phyloP scores from a whole-genome alignment of 2,797 vertebrate genomes.

The Rhinophrynus dorsalis region DNA sequence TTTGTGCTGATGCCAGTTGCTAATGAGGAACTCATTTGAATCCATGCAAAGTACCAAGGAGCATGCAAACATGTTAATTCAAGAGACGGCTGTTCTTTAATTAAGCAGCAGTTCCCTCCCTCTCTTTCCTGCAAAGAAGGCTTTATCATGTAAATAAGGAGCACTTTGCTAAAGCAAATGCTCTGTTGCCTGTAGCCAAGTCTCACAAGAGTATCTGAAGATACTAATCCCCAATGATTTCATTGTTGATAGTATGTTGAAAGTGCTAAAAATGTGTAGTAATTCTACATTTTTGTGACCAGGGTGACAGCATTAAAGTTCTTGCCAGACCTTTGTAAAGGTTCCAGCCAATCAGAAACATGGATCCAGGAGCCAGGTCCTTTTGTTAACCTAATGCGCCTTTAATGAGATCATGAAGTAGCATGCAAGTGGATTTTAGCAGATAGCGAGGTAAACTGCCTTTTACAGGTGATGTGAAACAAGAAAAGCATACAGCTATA shows the following conservation, averaged over 20 bases:
- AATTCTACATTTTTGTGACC: conserved; percentile 20
- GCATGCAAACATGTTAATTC: conserved; percentile 76
- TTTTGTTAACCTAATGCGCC: background rate
- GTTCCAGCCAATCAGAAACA: conserved; percentile 13
- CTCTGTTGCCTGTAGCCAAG: conserved; percentile 57
- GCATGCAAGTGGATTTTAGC: background rate
- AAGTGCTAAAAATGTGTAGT: conserved; percentile 12
- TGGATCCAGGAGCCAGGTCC: background rate
- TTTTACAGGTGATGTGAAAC: background rate
- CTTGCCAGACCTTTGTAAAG: conserved; percentile 4
- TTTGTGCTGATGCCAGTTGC: conserved; percentile 66
- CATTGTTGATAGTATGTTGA: conserved; percentile 53
- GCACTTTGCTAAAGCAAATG: conserved; percentile 62
- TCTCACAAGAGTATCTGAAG: conserved; percentile 34
- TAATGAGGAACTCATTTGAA: conserved; percentile 78
- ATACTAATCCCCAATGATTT: conserved; percentile 56
- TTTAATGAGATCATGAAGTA: background rate
- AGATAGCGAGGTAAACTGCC: background rate
- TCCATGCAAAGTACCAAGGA: conserved; percentile 71
- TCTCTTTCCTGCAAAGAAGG: conserved; percentile 45
- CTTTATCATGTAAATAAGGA: conserved; percentile 71
- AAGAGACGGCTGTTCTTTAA: conserved; percentile 74
- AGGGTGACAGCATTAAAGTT: conserved; percentile 1
- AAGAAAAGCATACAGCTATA: too few relatives aligned
- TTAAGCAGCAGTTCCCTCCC: conserved; percentile 73